phyloP scores from a whole-genome alignment of 2,888 invertebrate species.

The Dicycla oo region DNA sequence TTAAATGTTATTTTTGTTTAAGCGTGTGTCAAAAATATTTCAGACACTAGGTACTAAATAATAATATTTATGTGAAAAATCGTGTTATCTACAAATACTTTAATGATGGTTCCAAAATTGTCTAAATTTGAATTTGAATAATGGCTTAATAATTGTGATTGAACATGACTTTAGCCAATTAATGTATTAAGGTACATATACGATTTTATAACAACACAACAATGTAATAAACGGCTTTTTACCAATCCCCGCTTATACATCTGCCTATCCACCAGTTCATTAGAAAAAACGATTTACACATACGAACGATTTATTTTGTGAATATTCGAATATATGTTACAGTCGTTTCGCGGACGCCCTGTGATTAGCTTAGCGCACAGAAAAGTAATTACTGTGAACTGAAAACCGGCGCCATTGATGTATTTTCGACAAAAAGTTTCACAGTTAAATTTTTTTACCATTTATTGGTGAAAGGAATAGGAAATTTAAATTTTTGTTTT shows the following conservation, averaged over 20 bases:
- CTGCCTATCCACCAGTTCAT: slow-evolving; percentile 19
- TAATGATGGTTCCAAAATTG: not conserved
- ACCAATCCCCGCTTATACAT: not conserved
- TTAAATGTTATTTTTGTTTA: not conserved
- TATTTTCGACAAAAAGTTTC: slow-evolving; percentile 45
- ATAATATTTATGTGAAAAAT: not conserved
- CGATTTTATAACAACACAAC: not conserved
- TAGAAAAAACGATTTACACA: slow-evolving; percentile 24
- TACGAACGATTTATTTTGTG: slow-evolving; percentile 25
- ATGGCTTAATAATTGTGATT: not conserved
- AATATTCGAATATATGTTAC: slow-evolving; percentile 49
- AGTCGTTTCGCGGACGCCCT: slow-evolving; percentile 30
- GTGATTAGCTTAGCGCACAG: slow-evolving; percentile 53
- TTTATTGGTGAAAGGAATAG: slow-evolving; percentile 32
- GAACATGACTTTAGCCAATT: not conserved
- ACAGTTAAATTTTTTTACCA: slow-evolving; percentile 40
- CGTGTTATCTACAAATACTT: not conserved
- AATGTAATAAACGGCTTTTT: not conserved
- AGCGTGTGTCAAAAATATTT: not conserved
- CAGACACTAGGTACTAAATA: not conserved
- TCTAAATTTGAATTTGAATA: not conserved
- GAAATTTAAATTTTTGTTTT: not conserved
- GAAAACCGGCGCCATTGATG: slow-evolving; percentile 37
- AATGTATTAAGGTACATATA: not conserved
- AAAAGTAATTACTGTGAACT: slow-evolving; percentile 57